These are phyloP conservation scores for Nansenia antarctica DNA, from an alignment of 2,113 vertebrate species.

Conservation along the genomic window DNA sequence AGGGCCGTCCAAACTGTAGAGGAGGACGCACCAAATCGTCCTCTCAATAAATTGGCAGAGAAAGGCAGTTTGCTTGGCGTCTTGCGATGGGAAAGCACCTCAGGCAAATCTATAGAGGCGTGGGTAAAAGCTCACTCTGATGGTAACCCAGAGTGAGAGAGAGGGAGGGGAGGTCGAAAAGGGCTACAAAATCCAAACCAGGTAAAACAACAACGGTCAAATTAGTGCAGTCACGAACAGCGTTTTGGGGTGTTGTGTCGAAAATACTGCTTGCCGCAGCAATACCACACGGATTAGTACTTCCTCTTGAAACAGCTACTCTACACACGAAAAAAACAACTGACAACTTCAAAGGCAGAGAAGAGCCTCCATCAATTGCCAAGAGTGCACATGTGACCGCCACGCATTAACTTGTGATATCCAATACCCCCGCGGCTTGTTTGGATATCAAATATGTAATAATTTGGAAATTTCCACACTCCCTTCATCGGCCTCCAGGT, in stretches of 20 bases:
- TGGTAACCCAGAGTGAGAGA: slow-evolving; percentile 13
- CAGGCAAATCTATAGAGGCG: slow-evolving; percentile 43
- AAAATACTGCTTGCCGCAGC: slow-evolving; percentile 50
- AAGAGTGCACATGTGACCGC: slow-evolving; percentile 55
- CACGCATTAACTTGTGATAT: slow-evolving; percentile 54
- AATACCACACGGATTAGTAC: slow-evolving; percentile 66
- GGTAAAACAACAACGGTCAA: slow-evolving; percentile 70
- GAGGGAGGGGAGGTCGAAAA: slow-evolving; percentile 17
- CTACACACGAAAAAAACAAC: slow-evolving; percentile 56
- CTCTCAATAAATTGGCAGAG: slow-evolving; percentile 9
- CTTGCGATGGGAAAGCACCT: slow-evolving; percentile 47
- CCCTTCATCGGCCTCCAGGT: slow-evolving; percentile 55
- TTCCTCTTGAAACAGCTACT: slow-evolving; percentile 54
- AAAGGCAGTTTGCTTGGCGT: slow-evolving; percentile 5
- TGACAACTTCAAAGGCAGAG: slow-evolving; percentile 61
- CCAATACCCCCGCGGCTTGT: slow-evolving; percentile 62
- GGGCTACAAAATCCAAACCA: slow-evolving; percentile 66
- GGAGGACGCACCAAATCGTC: background rate
- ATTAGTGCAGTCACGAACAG: slow-evolving; percentile 62
- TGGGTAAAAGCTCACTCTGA: slow-evolving; percentile 36
- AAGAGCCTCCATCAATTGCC: slow-evolving; percentile 51
- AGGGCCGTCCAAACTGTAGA: background rate
- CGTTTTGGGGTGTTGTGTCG: slow-evolving; percentile 38
- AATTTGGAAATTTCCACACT: slow-evolving; percentile 59
- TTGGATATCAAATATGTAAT: slow-evolving; percentile 72